A percentile compares a stretch with the other conserved stretches of the same genome.
phyloP scores from a whole-genome alignment of 1,140 invertebrate species.

The Hermatobates lingyangjiaoensis region DNA sequence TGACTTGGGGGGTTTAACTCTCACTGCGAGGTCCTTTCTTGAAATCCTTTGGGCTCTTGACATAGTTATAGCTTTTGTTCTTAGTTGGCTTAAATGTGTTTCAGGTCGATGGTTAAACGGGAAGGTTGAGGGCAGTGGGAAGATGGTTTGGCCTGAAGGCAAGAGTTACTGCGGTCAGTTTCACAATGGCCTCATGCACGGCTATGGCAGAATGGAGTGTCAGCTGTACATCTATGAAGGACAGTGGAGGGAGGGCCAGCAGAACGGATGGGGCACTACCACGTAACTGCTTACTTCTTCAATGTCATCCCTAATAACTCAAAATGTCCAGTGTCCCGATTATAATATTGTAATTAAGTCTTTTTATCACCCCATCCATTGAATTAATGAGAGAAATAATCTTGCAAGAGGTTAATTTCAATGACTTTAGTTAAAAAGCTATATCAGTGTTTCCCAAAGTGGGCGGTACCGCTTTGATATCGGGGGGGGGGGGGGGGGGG shows the following conservation, averaged over 20 bases:
- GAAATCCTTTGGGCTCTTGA: background rate
- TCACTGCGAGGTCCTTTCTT: background rate
- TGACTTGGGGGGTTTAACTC: no score
- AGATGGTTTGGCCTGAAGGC: slow-evolving; percentile 62
- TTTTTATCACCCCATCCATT: no score
- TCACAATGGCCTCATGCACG: slow-evolving; percentile 49
- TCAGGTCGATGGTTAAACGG: slow-evolving; percentile 55
- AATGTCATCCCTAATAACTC: no score
- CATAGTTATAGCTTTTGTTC: background rate
- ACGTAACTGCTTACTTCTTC: slow-evolving; percentile 29
- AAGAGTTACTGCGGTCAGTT: slow-evolving; percentile 60
- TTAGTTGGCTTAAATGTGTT: slow-evolving; percentile 10
- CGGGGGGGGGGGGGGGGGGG: no score
- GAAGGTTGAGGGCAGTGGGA: slow-evolving; percentile 62
- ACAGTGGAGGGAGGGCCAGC: slow-evolving; percentile 62
- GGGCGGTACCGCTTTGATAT: no score
- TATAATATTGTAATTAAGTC: no score
- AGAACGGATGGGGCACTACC: slow-evolving; percentile 60
- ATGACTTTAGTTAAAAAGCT: no score
- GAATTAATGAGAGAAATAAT: no score
- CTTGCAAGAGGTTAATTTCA: no score
- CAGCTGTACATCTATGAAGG: slow-evolving; percentile 55
- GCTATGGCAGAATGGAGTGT: slow-evolving; percentile 47
- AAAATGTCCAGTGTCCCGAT: no score
- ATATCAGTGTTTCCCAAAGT: no score